Evolutionary conservation across 35 echinoderm and acorn worm species (phyloP), one percentile per base, ranked within the genome.

Genomic region (Diadema setosum): DNA sequence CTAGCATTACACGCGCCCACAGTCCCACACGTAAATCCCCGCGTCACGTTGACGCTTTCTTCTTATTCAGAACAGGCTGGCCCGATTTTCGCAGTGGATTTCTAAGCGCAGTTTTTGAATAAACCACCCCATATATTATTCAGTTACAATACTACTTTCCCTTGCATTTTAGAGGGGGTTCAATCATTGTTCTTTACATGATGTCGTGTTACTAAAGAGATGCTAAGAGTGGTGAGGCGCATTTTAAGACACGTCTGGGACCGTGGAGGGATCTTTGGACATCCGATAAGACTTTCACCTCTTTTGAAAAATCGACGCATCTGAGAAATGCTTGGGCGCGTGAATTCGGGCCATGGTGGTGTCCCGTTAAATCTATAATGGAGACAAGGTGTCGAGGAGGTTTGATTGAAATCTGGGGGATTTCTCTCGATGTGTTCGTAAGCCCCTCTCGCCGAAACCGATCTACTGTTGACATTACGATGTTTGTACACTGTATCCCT

Each of bases 361-460:
- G 73, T 78, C 73, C 73, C 44, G 27, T 78, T 44, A 78, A 78
- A 78, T 39, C 73, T 78, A 67, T 67, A 78, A 78, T 78, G 73
- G 73, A 78, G 73, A 78, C 73, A 78, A 78, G 73, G 73, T 78
- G 73, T 78, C 73, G 73, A 78, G 73, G 44, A 78, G 73, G 40
- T 78, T 78, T 78, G 73, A 78, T 39, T 78, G 33, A 78, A 78
- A 78, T 78, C 73, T 78, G 29, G 40, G 40, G 73, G 73, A 78
- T 78, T 78, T 78, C 40, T 78, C 24, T 78, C 73, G 73, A 78
- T 78, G 73, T 44, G 40, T 78, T 78, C 40, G 21, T 39, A 44
- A 78, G 73, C 73, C 73, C 73, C 33, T 39, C 73, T 78, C 73
- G 73, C 73, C 37, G 73, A 78, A 78, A 78, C 30, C 73, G 37